Base-by-base conservation (phyloP, 2,797 vertebrate genomes). In the Lepilemur septentrionalis region DNA sequence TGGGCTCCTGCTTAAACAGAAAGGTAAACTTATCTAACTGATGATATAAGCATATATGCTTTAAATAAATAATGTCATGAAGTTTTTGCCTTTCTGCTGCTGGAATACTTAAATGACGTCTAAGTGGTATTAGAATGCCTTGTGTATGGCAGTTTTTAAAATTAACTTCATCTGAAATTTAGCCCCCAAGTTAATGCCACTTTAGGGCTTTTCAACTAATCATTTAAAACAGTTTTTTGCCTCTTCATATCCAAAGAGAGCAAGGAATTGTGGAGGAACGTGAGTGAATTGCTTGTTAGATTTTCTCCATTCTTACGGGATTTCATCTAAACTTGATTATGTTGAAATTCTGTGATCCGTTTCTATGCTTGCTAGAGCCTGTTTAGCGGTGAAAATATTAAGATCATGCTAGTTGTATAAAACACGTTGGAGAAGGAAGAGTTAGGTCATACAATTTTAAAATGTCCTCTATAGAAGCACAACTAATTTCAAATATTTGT, bases 51-150 rank as follows among this genome's bases (percentile, higher is more conserved):
- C 55, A 23, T 91, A n/a, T 93, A 81, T 91, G 63, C 52, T 30
- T 85, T 96, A 85, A 97, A 32, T 80, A 69, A 67, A 55, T 91
- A 92, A 91, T 83, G 76, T 89, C 67, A 81, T 94, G 61, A 78
- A 69, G 50, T 70, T 89, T 94, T 90, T 93, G 55, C n/a, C 67
- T 89, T 93, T 94, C 46, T 93, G 48, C 50, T 90, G 17, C 61
- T 82, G 63, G 52, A 84, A 91, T 52, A 97, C 78, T 79, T 81
- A 83, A 50, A 75, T 95, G 81, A 87, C 43, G 28, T 69, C 25
- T 63, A n/a, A 70, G 30, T 52, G 55, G 10, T 80, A 22, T 63
- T 94, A 75, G 63, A 93, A n/a, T 89, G 50, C 18, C 80, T 55
- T 67, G 28, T 50, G 23, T 73, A 3, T 70, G 50, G 65, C 32